Conservation (phyloP, 2,888 invertebrate genomes). For the Torymus aiolomorphi region DNA sequence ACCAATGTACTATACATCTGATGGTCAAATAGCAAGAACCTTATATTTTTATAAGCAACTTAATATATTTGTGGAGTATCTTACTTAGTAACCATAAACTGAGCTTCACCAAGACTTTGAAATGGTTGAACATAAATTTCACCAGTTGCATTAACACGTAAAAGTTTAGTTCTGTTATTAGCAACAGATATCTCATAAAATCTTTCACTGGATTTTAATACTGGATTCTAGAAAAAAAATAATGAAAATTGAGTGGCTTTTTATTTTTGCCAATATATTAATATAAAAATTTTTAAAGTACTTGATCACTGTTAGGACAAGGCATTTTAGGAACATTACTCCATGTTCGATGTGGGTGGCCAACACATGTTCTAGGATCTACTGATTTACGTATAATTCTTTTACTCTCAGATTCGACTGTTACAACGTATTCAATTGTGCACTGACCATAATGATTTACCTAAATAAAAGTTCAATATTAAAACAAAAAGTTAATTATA, state of each 20-base stretch:
- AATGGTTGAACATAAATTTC: constrained; percentile 75
- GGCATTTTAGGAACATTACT: constrained; percentile 73
- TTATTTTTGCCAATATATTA: constrained; percentile 2
- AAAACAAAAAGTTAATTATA: constrained; percentile 2
- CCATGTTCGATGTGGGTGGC: constrained; percentile 70
- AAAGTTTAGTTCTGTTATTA: constrained; percentile 65
- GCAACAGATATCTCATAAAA: constrained; percentile 68
- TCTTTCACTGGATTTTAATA: constrained; percentile 74
- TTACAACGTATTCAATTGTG: constrained; percentile 72
- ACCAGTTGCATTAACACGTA: constrained; percentile 72
- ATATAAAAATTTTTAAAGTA: constrained; percentile 57
- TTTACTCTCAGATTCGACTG: constrained; percentile 64
- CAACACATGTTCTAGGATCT: constrained; percentile 73
- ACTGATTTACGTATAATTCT: constrained; percentile 72
- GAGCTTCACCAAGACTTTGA: constrained; percentile 75
- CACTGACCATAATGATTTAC: constrained; percentile 74
- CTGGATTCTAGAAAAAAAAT: constrained; percentile 69
- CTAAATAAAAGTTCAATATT: constrained; percentile 60
- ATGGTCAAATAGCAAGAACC: too few relatives aligned
- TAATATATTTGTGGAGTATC: constrained; percentile 5
- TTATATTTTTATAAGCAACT: neutral
- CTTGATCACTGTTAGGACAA: constrained; percentile 74
- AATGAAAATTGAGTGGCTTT: constrained; percentile 10
- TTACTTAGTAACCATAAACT: constrained; percentile 71
- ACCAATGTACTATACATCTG: too few relatives aligned